Evolutionary conservation across 2,113 vertebrate species (phyloP).

Genomic region (Ornithorhynchus anatinus): DNA sequence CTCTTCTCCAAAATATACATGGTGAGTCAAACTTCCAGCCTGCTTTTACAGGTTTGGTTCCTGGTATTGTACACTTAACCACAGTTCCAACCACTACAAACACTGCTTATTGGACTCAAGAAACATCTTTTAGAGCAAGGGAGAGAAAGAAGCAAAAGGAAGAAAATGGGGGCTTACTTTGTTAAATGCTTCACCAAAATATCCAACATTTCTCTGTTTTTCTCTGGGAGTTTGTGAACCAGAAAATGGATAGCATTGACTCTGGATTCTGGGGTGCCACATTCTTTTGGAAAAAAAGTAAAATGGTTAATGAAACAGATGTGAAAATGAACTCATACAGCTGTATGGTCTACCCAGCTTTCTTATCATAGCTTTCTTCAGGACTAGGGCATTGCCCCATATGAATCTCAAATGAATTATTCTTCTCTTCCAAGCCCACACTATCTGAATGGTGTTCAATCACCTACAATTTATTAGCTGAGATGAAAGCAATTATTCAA

Average conservation of each 20-base stretch:
- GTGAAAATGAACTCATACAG: conserved; percentile 19
- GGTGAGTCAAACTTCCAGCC: conserved; percentile 39
- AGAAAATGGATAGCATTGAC: conserved; percentile 90
- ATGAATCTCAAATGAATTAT: neutral
- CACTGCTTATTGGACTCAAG: neutral
- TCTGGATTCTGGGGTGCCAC: conserved; percentile 89
- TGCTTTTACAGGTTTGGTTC: conserved; percentile 47
- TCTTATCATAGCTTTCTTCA: neutral
- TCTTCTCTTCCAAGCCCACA: neutral
- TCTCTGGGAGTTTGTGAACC: conserved; percentile 95
- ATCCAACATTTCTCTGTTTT: conserved; percentile 92
- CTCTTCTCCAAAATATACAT: conserved; percentile 60
- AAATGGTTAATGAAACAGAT: neutral
- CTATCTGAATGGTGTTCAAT: neutral
- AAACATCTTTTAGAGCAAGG: neutral
- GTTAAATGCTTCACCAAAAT: conserved; percentile 94
- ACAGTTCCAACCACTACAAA: neutral
- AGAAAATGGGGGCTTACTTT: conserved; percentile 80
- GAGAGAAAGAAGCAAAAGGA: neutral
- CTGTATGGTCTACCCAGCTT: neutral
- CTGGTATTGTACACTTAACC: conserved; percentile 13
- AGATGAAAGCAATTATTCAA: neutral
- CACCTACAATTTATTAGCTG: neutral
- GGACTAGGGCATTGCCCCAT: neutral
- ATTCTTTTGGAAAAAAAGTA: conserved; percentile 73